Percentiles rank a stretch among this genome's conserved stretches.
Conservation (phyloP, 2,113 vertebrate genomes). For the Thunnus thynnus region DNA sequence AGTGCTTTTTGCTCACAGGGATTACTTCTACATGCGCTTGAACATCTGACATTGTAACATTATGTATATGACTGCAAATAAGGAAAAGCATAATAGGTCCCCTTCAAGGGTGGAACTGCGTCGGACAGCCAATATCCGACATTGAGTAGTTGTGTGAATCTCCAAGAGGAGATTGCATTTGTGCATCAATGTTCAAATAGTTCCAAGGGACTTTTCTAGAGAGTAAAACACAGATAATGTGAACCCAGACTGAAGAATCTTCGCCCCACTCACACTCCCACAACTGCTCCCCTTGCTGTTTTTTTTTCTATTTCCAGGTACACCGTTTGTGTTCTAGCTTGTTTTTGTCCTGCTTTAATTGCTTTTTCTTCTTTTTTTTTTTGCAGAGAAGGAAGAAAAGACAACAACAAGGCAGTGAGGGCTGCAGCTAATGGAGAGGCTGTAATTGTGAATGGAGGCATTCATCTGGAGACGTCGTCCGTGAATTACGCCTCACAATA, state of each 20-base stretch:
- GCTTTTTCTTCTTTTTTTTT: conserved; percentile 73
- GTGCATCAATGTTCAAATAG: conserved; percentile 56
- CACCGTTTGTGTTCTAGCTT: conserved; percentile 68
- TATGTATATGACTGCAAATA: too few species aligned
- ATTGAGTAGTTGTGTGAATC: conserved; percentile 27
- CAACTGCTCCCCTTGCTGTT: conserved; percentile 27
- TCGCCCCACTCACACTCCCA: conserved; percentile 23
- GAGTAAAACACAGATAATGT: conserved; percentile 52
- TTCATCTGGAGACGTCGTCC: conserved; percentile 82
- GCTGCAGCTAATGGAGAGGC: conserved; percentile 83
- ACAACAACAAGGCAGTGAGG: conserved; percentile 76
- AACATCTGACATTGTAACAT: too few species aligned
- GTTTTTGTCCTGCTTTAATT: conserved; percentile 85
- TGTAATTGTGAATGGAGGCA: conserved; percentile 84
- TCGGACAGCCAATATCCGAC: conserved; percentile 23
- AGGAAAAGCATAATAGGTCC: background rate
- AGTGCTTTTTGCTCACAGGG: too few species aligned
- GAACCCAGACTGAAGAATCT: conserved; percentile 48
- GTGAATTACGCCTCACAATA: conserved; percentile 81
- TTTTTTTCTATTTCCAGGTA: conserved; percentile 66
- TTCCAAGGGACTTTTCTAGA: conserved; percentile 47
- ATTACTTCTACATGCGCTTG: too few species aligned
- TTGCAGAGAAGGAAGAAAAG: conserved; percentile 73
- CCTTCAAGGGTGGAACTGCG: conserved; percentile 28
- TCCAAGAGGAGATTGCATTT: conserved; percentile 52